phyloP scores from a whole-genome alignment of 2,113 vertebrate genomes.

The Rynchops niger region DNA sequence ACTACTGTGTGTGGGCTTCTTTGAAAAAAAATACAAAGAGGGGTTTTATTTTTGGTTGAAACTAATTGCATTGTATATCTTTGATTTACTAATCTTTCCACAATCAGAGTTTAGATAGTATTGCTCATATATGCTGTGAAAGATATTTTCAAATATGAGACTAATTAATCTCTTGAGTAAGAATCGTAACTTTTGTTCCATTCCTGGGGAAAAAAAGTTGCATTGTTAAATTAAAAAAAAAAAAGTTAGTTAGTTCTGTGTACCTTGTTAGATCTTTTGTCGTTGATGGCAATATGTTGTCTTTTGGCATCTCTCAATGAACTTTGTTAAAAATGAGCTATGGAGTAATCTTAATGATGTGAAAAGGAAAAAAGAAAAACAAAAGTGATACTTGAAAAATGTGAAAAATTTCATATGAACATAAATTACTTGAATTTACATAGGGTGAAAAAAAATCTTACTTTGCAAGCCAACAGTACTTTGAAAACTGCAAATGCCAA shows the following conservation, averaged over 20 bases:
- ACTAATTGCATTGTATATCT: background rate
- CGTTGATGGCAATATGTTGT: background rate
- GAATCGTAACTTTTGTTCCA: background rate
- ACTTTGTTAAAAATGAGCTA: background rate
- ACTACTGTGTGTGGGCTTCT: background rate
- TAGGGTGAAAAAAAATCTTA: background rate
- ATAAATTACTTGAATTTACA: background rate
- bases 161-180: slow-evolving; percentile 2
- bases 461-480: background rate
- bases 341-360: background rate
- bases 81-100: background rate
- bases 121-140: background rate
- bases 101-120: background rate
- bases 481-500: background rate
- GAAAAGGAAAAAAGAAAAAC: background rate
- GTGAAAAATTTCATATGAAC: background rate
- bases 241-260: background rate
- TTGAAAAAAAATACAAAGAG: background rate
- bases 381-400: background rate
- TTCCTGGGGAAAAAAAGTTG: background rate
- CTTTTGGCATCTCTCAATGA: background rate
- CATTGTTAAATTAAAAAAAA: background rate
- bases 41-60: background rate
- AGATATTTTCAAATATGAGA: background rate
- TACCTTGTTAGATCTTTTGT: background rate